These are phyloP conservation scores for Dendropsophus ebraccatus DNA, from an alignment of 2,113 vertebrate species.

Conservation along the genomic window DNA sequence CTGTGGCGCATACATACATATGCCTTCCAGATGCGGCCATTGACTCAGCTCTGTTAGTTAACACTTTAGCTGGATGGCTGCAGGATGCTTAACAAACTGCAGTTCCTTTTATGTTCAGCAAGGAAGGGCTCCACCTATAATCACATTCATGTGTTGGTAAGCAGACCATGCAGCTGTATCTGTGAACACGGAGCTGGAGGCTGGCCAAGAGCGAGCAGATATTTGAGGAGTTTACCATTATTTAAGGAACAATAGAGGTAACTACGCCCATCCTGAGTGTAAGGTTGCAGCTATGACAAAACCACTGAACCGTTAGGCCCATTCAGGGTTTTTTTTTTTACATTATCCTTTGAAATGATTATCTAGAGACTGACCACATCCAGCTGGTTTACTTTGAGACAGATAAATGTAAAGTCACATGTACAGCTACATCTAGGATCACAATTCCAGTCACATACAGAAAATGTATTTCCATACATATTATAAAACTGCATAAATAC, in stretches of 20 bases:
- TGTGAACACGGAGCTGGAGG: conserved; percentile 17
- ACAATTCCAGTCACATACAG: neutral
- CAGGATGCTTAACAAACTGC: conserved; percentile 53
- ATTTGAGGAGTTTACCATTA: conserved; percentile 44
- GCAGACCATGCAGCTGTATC: conserved; percentile 6
- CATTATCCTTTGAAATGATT: neutral
- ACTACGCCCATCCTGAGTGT: conserved; percentile 51
- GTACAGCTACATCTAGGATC: neutral
- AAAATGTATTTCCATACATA: too few species aligned
- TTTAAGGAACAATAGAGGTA: conserved; percentile 48
- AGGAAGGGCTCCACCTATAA: conserved; percentile 36
- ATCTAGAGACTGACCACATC: neutral
- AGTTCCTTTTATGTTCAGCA: conserved; percentile 61
- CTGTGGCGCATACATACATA: too few species aligned
- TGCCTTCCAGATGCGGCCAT: conserved; percentile 23
- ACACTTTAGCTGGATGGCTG: conserved; percentile 17
- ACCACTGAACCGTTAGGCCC: conserved; percentile 3
- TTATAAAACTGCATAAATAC: too few species aligned
- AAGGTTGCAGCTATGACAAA: conserved; percentile 21
- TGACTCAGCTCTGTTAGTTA: neutral
- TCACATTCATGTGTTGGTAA: conserved; percentile 46
- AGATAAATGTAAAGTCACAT: neutral
- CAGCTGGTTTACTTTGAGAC: neutral
- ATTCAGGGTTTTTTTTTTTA: neutral
- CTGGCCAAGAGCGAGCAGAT: conserved; percentile 41